Evolutionary conservation across 2,797 vertebrate species (phyloP), one percentile per base, ranked within the genome.

Genomic region (Enteromius paludinosus): DNA sequence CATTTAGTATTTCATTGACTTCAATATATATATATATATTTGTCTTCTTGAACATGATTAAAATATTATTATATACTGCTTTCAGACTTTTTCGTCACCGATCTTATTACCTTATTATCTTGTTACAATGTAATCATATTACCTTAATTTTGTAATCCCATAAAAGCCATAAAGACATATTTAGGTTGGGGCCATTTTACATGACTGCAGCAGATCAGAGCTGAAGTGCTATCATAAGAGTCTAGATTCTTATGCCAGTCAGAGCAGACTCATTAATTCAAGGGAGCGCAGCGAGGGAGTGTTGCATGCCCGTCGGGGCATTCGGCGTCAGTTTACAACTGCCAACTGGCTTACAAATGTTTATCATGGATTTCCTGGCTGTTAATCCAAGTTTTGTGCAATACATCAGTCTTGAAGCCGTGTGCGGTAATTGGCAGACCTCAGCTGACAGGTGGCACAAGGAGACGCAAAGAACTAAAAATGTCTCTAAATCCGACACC

Each of bases 271-370:
- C 72, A 82, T 82, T 82, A 82, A 76, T 76, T 76, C 81, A 82
- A 11, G 2, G 3, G 18, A 69, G 35, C 14, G 5, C 5, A 75
- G 73, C 62, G 28, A 30, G 33, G 80, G 23, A 56, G 62, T 9
- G 12, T 43, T 68, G 56, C 72, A 76, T 68, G 62, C 81, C 81
- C 18, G 2, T n/a, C 0, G 70, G 72, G 64, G 38, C 64, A 52
- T 45, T 82, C 20, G 4, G 25, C 35, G 76, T 76, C 23, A 69
- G 49, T 82, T 69, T 76, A 59, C 64, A 77, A 47, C 72, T 61
- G 81, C 81, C 81, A 82, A 76, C 81, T 76, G 81, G 72, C 81
- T 76, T 82, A 61, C 72, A 76, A 82, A 76, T 82, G 81, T 82
- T 82, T 76, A 65, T 75, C 49, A 12, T 76, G 62, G 49, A 68